Percentiles rank a stretch among this genome's conserved stretches.
Conservation (phyloP, 2,888 invertebrate species). For the Ganaspis brasiliensis region DNA sequence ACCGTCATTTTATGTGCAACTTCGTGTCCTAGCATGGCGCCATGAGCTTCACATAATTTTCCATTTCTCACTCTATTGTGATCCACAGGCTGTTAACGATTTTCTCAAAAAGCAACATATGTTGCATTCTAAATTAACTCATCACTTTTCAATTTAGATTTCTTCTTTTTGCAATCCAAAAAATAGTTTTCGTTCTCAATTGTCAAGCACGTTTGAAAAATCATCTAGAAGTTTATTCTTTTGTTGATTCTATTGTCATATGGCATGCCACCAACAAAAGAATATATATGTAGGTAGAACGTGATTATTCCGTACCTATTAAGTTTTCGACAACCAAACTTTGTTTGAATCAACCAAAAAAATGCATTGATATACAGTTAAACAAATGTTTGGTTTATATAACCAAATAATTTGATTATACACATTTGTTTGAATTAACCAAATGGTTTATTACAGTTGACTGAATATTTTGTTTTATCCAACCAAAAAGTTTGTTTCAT, state of each 20-base stretch:
- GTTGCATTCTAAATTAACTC: constrained; percentile 26
- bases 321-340: too few relatives aligned
- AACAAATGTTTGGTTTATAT: too few relatives aligned
- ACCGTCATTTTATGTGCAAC: constrained; percentile 23
- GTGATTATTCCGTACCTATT: too few relatives aligned
- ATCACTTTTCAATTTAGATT: constrained; percentile 1
- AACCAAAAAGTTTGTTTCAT: too few relatives aligned
- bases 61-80: constrained; percentile 47
- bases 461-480: too few relatives aligned
- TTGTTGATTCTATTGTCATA: not conserved
- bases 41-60: constrained; percentile 70
- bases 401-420: too few relatives aligned
- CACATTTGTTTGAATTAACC: too few relatives aligned
- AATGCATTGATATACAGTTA: too few relatives aligned
- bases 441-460: too few relatives aligned
- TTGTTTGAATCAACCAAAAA: too few relatives aligned
- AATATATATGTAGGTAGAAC: too few relatives aligned
- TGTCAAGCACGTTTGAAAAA: constrained; percentile 9
- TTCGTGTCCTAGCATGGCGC: constrained; percentile 72
- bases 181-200: not conserved
- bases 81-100: constrained; percentile 25
- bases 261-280: too few relatives aligned
- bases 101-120: constrained; percentile 23
- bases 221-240: not conserved
- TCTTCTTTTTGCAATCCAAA: not conserved